Conservation (phyloP, 2,797 vertebrate genomes). For the Syngnathus rostellatus region DNA sequence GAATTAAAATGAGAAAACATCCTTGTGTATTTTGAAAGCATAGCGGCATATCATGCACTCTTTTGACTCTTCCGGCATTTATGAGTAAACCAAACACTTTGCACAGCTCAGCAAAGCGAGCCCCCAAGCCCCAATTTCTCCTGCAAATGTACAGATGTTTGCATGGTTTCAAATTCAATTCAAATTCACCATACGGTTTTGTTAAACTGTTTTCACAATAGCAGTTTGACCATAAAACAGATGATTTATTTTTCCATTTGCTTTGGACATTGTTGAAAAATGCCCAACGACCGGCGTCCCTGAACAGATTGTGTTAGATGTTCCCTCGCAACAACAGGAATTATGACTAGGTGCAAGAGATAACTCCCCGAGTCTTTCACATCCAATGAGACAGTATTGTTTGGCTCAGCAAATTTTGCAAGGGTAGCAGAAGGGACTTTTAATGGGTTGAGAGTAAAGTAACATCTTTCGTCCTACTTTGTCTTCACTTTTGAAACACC, state of each 20-base stretch:
- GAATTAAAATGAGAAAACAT: not conserved
- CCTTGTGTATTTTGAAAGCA: not conserved
- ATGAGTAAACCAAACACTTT: not conserved
- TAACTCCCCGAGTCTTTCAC: not conserved
- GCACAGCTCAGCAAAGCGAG: not conserved
- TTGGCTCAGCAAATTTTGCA: conserved; percentile 1
- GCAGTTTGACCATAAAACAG: not conserved
- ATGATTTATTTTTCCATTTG: not conserved
- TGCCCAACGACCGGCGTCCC: not conserved
- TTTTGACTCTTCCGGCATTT: not conserved
- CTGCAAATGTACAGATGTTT: not conserved
- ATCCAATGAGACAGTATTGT: not conserved
- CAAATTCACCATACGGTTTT: not conserved
- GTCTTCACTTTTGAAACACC: conserved; percentile 7
- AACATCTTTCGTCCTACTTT: not conserved
- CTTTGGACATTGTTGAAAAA: not conserved
- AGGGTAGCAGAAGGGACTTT: not conserved
- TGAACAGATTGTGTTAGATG: not conserved
- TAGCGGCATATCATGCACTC: not conserved
- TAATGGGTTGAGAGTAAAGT: not conserved
- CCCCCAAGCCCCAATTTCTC: not conserved
- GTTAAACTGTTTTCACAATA: not conserved
- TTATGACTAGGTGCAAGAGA: not conserved
- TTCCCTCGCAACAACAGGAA: not conserved
- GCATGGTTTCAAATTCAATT: not conserved